phyloP scores from a whole-genome alignment of 1,140 invertebrate genomes.

The Lutraria rhynchaena region DNA sequence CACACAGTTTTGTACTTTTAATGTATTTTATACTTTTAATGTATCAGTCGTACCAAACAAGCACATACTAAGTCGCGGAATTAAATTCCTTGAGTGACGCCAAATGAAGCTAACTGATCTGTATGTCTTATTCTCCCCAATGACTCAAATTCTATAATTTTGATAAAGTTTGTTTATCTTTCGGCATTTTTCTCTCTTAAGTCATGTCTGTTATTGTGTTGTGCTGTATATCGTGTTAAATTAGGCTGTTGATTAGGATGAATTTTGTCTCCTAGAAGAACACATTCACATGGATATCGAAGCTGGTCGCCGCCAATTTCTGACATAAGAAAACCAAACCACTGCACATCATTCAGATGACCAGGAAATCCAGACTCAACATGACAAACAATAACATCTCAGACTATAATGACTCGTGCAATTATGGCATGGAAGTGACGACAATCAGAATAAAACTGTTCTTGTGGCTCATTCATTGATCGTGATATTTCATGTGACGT shows the following conservation, averaged over 20 bases:
- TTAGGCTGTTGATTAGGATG: neutral
- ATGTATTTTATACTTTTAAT: no score
- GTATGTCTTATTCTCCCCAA: neutral
- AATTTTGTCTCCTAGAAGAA: no score
- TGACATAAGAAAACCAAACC: neutral
- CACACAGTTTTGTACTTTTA: neutral
- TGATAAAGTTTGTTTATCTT: neutral
- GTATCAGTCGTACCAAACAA: neutral
- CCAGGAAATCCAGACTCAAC: no score
- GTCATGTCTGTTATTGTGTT: neutral
- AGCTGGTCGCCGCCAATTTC: no score
- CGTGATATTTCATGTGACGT: conserved; percentile 2
- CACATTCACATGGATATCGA: no score
- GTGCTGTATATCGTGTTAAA: neutral
- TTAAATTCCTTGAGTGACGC: neutral
- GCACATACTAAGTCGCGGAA: neutral
- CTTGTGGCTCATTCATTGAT: conserved; percentile 7
- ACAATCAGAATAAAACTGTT: neutral
- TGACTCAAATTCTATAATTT: no score
- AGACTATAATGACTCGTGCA: neutral
- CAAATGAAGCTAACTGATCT: no score
- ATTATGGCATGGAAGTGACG: neutral
- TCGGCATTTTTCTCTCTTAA: neutral
- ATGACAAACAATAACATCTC: no score
- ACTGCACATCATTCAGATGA: neutral